Evolutionary conservation across 2,888 invertebrate species (phyloP).

Genomic region (Andricus quercusramuli): DNA sequence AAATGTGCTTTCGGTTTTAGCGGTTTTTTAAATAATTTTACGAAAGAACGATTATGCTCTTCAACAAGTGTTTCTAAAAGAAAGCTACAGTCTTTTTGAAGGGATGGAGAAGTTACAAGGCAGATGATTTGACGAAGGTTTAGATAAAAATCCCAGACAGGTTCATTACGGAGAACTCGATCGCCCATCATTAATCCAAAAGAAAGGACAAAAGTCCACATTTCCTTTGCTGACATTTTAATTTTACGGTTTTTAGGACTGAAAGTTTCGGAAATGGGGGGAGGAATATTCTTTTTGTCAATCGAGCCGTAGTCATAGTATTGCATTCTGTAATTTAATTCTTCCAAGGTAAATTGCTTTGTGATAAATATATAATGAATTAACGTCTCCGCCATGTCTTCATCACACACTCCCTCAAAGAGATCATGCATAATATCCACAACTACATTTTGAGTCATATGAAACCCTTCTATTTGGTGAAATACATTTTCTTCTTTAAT

Average conservation of each 20-base stretch:
- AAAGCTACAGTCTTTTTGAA: constrained; percentile 34
- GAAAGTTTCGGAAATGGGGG: constrained; percentile 46
- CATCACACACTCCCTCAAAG: no score
- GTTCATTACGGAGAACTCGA: no score
- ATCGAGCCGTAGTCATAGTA: constrained; percentile 31
- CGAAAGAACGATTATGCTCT: constrained; percentile 46
- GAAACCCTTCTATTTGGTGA: constrained; percentile 36
- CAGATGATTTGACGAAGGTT: no score
- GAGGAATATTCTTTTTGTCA: neutral
- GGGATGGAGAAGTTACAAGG: no score
- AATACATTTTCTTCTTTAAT: constrained; percentile 45
- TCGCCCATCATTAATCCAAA: no score
- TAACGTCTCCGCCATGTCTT: no score
- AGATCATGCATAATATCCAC: constrained; percentile 22
- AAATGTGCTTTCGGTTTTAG: constrained; percentile 49
- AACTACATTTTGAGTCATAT: constrained; percentile 43
- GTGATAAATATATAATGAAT: neutral
- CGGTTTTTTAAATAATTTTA: constrained; percentile 39
- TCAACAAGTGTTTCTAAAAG: constrained; percentile 44
- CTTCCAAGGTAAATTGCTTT: constrained; percentile 44
- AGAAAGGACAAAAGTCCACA: no score
- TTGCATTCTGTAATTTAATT: constrained; percentile 44
- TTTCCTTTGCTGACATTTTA: no score
- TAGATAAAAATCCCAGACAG: no score
- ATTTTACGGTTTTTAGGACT: neutral